A percentile compares a stretch with the other conserved stretches of the same genome.
Conservation (phyloP, 64 coral and sea anemone genomes). For the Exaiptasia diaphana region DNA sequence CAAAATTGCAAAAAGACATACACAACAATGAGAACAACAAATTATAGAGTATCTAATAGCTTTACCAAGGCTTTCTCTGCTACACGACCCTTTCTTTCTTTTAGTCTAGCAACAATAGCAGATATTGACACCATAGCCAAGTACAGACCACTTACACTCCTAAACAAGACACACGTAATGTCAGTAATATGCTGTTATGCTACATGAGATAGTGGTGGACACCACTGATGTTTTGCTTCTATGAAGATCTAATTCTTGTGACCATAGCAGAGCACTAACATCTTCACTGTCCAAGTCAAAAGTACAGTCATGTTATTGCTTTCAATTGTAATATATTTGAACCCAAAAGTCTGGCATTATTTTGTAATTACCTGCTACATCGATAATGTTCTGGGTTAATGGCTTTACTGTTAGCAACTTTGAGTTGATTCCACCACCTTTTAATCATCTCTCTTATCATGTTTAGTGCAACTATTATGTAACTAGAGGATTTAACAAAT, state of each 20-base stretch:
- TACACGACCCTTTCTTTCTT: constrained; percentile 65
- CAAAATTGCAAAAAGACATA: no score
- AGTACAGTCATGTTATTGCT: neutral
- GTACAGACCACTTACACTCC: constrained; percentile 91
- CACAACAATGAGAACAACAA: no score
- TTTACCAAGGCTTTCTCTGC: constrained; percentile 86
- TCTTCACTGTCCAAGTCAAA: no score
- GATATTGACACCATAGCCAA: constrained; percentile 91
- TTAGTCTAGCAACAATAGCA: constrained; percentile 63
- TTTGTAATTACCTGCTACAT: constrained; percentile 81
- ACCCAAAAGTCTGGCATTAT: neutral
- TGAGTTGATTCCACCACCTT: constrained; percentile 93
- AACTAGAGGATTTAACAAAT: constrained; percentile 55
- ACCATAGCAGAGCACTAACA: neutral
- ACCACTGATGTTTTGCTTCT: no score
- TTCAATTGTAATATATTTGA: neutral
- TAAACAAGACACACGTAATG: neutral
- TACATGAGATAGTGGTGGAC: neutral
- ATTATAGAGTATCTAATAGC: no score
- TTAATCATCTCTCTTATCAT: constrained; percentile 99
- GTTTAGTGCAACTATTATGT: constrained; percentile 83
- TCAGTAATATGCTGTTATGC: neutral
- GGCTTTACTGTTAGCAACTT: constrained; percentile 68
- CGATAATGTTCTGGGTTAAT: constrained; percentile 56
- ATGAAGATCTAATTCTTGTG: neutral